Evolutionary conservation across 2,113 vertebrate genomes (phyloP).

Genomic region (Chaetodon auriga): DNA sequence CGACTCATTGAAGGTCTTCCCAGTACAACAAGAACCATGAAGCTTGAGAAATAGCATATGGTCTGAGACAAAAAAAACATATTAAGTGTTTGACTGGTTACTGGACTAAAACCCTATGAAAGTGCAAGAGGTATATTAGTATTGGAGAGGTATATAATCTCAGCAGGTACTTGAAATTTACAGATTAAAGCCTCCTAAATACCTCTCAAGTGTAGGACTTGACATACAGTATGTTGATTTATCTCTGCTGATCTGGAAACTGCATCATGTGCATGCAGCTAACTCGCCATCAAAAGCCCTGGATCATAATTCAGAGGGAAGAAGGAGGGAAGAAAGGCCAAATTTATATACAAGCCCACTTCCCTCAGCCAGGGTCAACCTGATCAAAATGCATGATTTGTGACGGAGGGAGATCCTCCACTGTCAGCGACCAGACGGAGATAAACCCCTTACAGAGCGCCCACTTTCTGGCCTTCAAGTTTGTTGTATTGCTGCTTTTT

Average conservation of each 20-base stretch:
- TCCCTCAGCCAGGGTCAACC: constrained; percentile 7
- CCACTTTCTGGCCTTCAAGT: not conserved
- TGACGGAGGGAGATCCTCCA: not conserved
- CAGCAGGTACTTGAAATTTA: constrained; percentile 46
- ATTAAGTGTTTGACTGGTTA: constrained; percentile 33
- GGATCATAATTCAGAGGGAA: constrained; percentile 49
- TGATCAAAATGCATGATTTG: constrained; percentile 54
- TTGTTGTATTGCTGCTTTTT: not conserved
- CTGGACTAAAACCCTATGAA: constrained; percentile 19
- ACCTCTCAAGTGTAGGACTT: constrained; percentile 14
- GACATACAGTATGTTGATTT: constrained; percentile 10
- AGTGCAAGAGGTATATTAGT: constrained; percentile 26
- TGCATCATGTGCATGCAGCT: constrained; percentile 51
- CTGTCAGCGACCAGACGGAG: not conserved
- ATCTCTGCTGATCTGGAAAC: constrained; percentile 64
- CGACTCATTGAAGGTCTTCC: constrained; percentile 66
- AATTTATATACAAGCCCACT: constrained; percentile 24
- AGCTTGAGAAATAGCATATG: constrained; percentile 51
- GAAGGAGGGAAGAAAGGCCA: constrained; percentile 17
- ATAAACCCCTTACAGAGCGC: constrained; percentile 12
- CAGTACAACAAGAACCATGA: constrained; percentile 58
- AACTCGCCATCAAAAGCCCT: constrained; percentile 21
- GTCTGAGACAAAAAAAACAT: constrained; percentile 59
- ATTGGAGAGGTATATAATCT: constrained; percentile 40
- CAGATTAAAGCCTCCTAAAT: constrained; percentile 50